These are phyloP conservation scores for Trichonephila clavata DNA, from an alignment of 1,140 invertebrate genomes.

Conservation along the genomic window DNA sequence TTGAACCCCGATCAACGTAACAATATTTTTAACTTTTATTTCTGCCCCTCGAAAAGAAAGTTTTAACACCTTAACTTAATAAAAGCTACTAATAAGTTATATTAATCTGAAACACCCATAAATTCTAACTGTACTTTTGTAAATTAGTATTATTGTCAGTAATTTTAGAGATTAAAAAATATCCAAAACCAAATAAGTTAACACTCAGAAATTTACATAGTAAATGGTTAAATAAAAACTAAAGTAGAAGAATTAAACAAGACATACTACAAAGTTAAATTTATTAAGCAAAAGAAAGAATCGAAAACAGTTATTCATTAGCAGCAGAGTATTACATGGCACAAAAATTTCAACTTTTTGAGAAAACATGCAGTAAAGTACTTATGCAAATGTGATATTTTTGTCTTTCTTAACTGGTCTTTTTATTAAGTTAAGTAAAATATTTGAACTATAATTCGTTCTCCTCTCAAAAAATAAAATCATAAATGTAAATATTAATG, in stretches of 20 bases:
- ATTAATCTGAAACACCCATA: too few species aligned
- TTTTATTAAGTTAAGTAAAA: neutral
- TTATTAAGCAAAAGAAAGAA: slow-evolving; percentile 38
- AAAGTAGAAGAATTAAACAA: neutral
- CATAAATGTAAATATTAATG: neutral
- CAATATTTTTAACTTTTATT: too few species aligned
- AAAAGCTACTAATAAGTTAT: too few species aligned
- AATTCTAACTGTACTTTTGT: too few species aligned
- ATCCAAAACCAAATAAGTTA: too few species aligned
- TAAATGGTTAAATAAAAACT: neutral
- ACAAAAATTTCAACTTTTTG: neutral
- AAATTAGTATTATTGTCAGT: too few species aligned
- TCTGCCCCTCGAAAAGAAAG: too few species aligned
- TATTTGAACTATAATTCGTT: neutral
- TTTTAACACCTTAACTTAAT: too few species aligned
- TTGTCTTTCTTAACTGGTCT: neutral
- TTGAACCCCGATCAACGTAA: too few species aligned
- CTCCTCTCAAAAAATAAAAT: neutral
- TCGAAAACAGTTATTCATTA: slow-evolving; percentile 1
- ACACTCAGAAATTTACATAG: too few species aligned
- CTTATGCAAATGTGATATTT: neutral
- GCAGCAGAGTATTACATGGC: slow-evolving; percentile 11
- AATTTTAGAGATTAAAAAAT: too few species aligned
- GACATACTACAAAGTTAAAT: slow-evolving; percentile 1
- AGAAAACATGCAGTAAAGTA: neutral